Conservation (phyloP, 1,140 invertebrate genomes). For the Cherax destructor region DNA sequence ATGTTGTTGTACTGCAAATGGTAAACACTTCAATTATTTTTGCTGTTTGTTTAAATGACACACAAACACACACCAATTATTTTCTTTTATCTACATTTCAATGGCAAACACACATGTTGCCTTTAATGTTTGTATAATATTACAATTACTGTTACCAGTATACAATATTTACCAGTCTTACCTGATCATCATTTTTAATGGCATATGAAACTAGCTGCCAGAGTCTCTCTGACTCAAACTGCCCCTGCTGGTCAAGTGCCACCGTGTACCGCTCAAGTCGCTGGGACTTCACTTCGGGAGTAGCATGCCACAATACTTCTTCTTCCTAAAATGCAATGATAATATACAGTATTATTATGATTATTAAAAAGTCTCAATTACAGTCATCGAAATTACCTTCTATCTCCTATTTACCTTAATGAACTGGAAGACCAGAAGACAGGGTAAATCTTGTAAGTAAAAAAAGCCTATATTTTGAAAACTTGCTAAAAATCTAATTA, state of each 20-base stretch:
- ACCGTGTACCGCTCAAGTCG: constrained; percentile 88
- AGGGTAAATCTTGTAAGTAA: too few species aligned
- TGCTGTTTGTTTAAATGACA: too few species aligned
- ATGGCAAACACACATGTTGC: too few species aligned
- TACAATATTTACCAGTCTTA: constrained; percentile 63
- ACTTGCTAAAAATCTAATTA: too few species aligned
- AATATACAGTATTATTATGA: background rate
- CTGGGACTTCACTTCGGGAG: constrained; percentile 81
- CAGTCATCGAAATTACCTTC: background rate
- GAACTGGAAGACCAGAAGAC: too few species aligned
- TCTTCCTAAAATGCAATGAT: constrained; percentile 79
- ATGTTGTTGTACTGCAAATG: too few species aligned
- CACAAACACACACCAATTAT: too few species aligned
- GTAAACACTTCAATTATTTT: too few species aligned
- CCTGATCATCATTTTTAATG: constrained; percentile 86
- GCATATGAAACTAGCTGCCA: constrained; percentile 91
- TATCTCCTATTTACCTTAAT: too few species aligned
- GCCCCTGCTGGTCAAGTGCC: constrained; percentile 84
- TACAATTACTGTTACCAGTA: background rate
- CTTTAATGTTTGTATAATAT: background rate
- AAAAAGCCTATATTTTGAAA: too few species aligned
- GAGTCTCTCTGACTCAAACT: constrained; percentile 90
- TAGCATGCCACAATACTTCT: constrained; percentile 85
- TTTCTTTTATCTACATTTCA: too few species aligned
- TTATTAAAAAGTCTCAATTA: background rate